These are phyloP conservation scores for Gallinago undulata DNA, from an alignment of 2,113 vertebrate species.

Conservation along the genomic window DNA sequence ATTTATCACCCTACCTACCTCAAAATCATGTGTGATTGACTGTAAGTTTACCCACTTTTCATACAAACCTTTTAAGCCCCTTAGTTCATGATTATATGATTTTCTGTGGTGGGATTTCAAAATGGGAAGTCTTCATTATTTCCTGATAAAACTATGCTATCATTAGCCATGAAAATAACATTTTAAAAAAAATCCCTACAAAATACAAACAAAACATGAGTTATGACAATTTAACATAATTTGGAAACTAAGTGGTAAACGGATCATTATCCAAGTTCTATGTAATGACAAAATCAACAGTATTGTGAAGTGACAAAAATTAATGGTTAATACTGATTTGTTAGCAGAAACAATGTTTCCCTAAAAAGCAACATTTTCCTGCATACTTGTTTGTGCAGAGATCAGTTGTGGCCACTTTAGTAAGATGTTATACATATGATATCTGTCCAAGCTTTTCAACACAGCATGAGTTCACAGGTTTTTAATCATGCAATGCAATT, in stretches of 20 bases:
- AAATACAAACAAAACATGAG: not conserved
- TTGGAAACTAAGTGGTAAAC: not conserved
- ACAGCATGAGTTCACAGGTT: accelerated
- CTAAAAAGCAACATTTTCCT: not conserved
- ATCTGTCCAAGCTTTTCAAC: not conserved
- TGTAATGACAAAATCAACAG: not conserved
- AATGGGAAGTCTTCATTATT: not conserved
- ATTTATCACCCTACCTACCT: not conserved
- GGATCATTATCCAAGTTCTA: not conserved
- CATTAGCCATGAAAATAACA: not conserved
- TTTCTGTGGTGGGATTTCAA: no score
- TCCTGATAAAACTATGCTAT: not conserved
- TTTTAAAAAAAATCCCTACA: not conserved
- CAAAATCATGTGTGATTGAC: accelerated
- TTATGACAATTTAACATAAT: not conserved
- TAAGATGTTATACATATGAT: not conserved
- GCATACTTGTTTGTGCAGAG: not conserved
- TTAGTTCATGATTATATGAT: not conserved
- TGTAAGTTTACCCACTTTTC: not conserved
- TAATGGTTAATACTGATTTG: not conserved
- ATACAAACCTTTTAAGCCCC: not conserved
- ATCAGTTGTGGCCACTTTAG: not conserved
- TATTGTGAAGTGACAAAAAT: not conserved
- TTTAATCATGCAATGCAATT: not conserved
- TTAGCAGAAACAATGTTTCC: not conserved